A percentile compares a stretch with the other conserved stretches of the same genome.
These are phyloP conservation scores for Geococcyx californianus DNA, from an alignment of 2,113 vertebrate species.

Conservation along the genomic window DNA sequence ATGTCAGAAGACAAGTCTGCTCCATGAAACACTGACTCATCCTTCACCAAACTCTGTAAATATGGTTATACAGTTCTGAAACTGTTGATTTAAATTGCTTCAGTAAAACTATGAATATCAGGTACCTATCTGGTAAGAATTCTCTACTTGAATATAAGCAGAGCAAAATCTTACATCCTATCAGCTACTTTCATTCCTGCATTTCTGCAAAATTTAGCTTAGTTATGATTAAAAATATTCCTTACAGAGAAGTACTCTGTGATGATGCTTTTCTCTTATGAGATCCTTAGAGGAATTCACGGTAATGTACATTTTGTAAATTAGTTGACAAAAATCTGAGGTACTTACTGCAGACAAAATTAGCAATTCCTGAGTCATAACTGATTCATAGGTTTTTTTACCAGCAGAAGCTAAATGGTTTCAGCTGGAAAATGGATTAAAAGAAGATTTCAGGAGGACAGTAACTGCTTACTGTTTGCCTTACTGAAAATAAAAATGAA, in stretches of 20 bases:
- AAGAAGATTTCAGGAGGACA: not conserved
- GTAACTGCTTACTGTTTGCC: not conserved
- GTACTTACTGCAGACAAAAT: not conserved
- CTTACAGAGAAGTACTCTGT: not conserved
- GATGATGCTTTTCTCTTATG: not conserved
- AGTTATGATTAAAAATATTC: not conserved
- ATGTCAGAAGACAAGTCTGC: not conserved
- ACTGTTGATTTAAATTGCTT: not conserved
- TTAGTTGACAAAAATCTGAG: not conserved
- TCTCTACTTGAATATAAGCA: not conserved
- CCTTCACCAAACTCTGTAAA: not conserved
- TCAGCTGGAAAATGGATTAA: not conserved
- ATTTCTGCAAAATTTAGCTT: not conserved
- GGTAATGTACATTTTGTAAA: not conserved
- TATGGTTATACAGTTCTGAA: not conserved
- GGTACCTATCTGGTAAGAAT: not conserved
- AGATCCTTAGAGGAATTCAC: not conserved
- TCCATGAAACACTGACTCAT: not conserved
- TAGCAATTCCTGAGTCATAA: not conserved
- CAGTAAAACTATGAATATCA: constrained; percentile 20
- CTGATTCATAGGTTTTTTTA: not conserved
- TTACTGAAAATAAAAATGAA: not conserved
- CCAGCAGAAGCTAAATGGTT: not conserved
- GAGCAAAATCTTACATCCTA: not conserved
- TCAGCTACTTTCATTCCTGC: not conserved